Evolutionary conservation across 1,140 invertebrate species (phyloP).

Genomic region (Penaeus japonicus): DNA sequence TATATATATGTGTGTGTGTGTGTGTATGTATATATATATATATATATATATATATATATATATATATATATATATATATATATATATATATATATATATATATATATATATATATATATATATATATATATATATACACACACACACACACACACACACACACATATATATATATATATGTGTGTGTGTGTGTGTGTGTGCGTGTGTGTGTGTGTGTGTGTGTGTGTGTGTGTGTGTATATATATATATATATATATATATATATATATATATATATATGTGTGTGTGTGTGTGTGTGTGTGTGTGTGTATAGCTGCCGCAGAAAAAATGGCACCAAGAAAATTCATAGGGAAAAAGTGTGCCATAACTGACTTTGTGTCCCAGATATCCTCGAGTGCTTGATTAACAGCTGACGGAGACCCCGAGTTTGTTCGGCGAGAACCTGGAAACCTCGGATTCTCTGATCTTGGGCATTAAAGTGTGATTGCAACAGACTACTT

Average conservation of each 20-base stretch:
- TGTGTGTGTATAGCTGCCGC: not conserved
- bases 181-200: not conserved
- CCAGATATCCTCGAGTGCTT: too few species aligned
- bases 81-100: slow-evolving; percentile 6
- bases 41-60: not conserved
- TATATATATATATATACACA: not conserved
- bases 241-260: too few species aligned
- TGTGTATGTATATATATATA: slow-evolving; percentile 2
- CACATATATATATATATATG: not conserved
- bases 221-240: too few species aligned
- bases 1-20: not conserved
- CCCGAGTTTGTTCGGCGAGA: too few species aligned
- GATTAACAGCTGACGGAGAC: too few species aligned
- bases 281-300: not conserved
- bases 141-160: not conserved
- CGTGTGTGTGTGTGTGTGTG: not conserved
- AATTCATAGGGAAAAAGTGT: too few species aligned
- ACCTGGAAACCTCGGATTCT: too few species aligned
- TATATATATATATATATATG: not conserved
- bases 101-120: slow-evolving; percentile 6
- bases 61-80: not conserved
- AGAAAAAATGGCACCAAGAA: too few species aligned
- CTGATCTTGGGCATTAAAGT: too few species aligned
- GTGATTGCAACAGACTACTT: too few species aligned
- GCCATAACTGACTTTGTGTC: too few species aligned